Percentiles rank a stretch among this genome's conserved stretches.
phyloP scores from a whole-genome alignment of 2,888 invertebrate species.

The Epinotia bilunana region DNA sequence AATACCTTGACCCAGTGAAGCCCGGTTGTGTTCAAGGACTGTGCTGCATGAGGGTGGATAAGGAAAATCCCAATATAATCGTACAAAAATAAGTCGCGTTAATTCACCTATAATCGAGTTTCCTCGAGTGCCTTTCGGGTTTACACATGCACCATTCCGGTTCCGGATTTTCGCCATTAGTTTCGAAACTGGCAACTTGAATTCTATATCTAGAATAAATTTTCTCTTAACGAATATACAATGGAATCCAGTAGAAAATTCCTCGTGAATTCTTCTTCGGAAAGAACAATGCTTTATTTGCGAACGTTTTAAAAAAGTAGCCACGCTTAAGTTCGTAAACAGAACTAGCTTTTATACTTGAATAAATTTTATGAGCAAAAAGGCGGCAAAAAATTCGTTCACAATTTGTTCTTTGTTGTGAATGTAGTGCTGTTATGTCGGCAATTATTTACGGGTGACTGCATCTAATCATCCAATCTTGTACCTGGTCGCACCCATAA shows the following conservation, averaged over 20 bases:
- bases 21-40: slow-evolving; percentile 14
- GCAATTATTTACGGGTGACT: slow-evolving; percentile 54
- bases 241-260: slow-evolving; percentile 11
- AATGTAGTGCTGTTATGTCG: slow-evolving; percentile 43
- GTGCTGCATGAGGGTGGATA: not conserved
- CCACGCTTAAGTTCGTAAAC: slow-evolving; percentile 3
- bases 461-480: slow-evolving; percentile 55
- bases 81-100: not conserved
- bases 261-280: slow-evolving; percentile 16
- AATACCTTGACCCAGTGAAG: slow-evolving; percentile 36
- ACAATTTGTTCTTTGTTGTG: slow-evolving; percentile 24
- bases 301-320: slow-evolving; percentile 11
- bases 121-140: not conserved
- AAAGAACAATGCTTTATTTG: slow-evolving; percentile 9
- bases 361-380: slow-evolving; percentile 9
- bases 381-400: slow-evolving; percentile 4
- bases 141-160: not conserved
- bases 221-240: slow-evolving; percentile 14
- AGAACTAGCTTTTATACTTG: not conserved
- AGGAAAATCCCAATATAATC: not conserved
- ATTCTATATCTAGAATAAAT: slow-evolving; percentile 13
- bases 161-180: not conserved
- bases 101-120: not conserved
- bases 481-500: slow-evolving; percentile 45
- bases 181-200: slow-evolving; percentile 15